Base-by-base conservation (phyloP, 2,113 vertebrate genomes). In the Axis porcinus region DNA sequence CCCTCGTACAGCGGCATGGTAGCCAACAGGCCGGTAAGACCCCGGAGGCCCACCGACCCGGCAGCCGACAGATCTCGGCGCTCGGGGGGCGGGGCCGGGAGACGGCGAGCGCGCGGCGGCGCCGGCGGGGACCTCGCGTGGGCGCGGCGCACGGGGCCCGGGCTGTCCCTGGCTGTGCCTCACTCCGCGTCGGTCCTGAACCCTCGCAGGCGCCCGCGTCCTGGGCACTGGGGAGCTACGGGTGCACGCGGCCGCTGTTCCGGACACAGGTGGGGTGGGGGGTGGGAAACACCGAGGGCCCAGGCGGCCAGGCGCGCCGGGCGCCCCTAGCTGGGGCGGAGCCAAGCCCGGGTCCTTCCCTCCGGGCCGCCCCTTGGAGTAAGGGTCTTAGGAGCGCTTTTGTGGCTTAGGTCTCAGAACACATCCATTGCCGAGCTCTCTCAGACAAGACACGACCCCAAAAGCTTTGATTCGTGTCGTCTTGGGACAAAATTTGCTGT, bases 1-100 rank as follows among this genome's bases (percentile, higher is more conserved):
- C 99, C 99, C 97, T 99, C 99, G 98, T 99, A 99, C 11, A 99
- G 98, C 19, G 99, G 99, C 99, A 99, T 99, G 50, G 25, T 43
- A 36, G 1, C 1, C 1, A 4, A 11, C 6, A 11, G 5, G 0
- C 0, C 3, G 0, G 13, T 0, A 12, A 5, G 0, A 0, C 5
- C 0, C 0, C 0, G 0, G 0, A 0, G 10, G 0, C 28, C 0
- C 2, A 2, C 2, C 0, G 6, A 4, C 2, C 1, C 28, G 0
- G 2, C 2, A 0, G 21, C n/a, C 17, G 0, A 13, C 30, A 0
- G 2, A 23, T 1, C 19, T 3, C 27, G 0, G 55, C 83, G 64
- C 62, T 45, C 15, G 6, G 8, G 67, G 47, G n/a, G 30, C 14
- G 54, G 82, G 9, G 40, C 45, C 30, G 40, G 15, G 16, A 47